Conservation (phyloP, 1,140 invertebrate genomes). For the Polyergus mexicanus region DNA sequence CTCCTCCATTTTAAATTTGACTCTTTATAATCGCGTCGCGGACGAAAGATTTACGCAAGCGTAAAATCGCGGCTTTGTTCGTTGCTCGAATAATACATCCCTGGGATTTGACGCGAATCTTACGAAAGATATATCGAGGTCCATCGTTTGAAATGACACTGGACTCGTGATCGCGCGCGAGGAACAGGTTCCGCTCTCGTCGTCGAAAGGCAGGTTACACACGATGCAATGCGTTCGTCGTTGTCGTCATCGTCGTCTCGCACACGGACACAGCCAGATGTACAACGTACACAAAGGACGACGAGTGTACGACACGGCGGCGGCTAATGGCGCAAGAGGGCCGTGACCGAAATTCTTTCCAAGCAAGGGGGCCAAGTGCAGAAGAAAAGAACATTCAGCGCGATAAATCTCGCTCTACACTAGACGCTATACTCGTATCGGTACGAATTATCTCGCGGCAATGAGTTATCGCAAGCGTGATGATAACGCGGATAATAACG, state of each 20-base stretch:
- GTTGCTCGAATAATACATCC: not conserved
- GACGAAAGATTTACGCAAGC: not conserved
- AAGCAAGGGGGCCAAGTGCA: conserved; percentile 84
- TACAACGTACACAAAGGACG: conserved; percentile 21
- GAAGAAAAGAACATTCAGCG: conserved; percentile 70
- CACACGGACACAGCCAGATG: not conserved
- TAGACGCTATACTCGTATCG: conserved; percentile 10
- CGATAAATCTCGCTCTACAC: conserved; percentile 65
- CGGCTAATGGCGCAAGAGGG: conserved; percentile 79
- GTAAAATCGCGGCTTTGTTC: no score
- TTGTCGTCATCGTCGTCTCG: conserved; percentile 10
- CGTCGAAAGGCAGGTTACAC: conserved; percentile 74
- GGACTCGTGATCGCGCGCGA: conserved; percentile 46
- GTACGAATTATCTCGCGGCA: not conserved
- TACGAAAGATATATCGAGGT: conserved; percentile 42
- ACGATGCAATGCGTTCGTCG: not conserved
- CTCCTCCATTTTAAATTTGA: no score
- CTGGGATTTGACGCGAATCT: conserved; percentile 38
- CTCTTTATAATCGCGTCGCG: not conserved
- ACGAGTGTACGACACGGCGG: conserved; percentile 55
- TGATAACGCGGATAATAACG: conserved; percentile 19
- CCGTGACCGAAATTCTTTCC: conserved; percentile 85
- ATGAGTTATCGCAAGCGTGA: conserved; percentile 10
- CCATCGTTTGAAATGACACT: conserved; percentile 63
- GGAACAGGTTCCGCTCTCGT: conserved; percentile 68